phyloP scores from a whole-genome alignment of 64 coral and sea anemone species.

The Astreopora myriophthalma region DNA sequence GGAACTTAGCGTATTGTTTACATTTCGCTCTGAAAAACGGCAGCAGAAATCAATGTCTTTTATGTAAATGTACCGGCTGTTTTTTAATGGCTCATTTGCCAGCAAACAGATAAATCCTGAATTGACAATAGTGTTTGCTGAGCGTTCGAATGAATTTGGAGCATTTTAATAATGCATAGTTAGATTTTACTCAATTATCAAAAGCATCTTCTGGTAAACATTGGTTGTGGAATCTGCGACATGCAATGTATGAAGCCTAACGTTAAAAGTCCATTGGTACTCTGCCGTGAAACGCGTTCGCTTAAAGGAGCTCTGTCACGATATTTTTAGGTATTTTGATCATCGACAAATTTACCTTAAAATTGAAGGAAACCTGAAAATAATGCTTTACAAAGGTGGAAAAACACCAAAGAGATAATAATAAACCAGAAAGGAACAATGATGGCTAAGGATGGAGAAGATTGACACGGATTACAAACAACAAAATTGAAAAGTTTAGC shows the following conservation, averaged over 20 bases:
- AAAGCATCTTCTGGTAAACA: background rate
- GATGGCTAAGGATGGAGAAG: no score
- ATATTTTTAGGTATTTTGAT: no score
- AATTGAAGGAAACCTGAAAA: no score
- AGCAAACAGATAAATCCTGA: slow-evolving; percentile 8
- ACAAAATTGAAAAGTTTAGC: no score
- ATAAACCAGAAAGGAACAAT: no score
- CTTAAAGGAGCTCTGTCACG: no score
- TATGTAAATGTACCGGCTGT: background rate
- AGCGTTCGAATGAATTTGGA: background rate
- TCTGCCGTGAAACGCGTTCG: no score
- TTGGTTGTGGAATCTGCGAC: background rate
- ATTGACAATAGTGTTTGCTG: slow-evolving; percentile 10
- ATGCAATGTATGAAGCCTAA: background rate
- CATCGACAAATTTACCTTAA: no score
- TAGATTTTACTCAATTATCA: background rate
- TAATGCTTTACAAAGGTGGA: no score
- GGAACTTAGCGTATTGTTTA: slow-evolving; percentile 77
- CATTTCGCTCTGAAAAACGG: slow-evolving; percentile 69
- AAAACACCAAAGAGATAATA: no score
- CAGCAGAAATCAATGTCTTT: slow-evolving; percentile 6
- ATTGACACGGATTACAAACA: no score
- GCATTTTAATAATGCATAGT: background rate
- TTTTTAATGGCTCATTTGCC: slow-evolving; percentile 46
- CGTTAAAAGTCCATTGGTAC: no score